These are phyloP conservation scores for Bursaphelenchus okinawaensis DNA, from an alignment of 2,888 invertebrate species.

Conservation along the genomic window DNA sequence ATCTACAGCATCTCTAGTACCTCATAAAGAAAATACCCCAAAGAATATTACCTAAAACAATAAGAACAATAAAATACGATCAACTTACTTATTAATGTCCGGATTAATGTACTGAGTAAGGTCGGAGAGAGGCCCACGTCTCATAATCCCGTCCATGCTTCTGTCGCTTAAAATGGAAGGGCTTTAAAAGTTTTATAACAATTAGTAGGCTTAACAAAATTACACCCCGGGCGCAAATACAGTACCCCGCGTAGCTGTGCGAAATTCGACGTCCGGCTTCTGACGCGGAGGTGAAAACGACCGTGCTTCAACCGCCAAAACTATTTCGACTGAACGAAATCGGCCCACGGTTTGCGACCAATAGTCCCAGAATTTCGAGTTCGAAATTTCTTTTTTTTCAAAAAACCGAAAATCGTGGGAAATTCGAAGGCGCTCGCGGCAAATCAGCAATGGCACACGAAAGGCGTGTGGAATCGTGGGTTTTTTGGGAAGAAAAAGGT, in stretches of 20 bases:
- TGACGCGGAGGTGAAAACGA: neutral
- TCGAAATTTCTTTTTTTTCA: neutral
- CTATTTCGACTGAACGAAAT: neutral
- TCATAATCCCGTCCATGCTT: neutral
- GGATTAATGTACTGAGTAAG: constrained; percentile 35
- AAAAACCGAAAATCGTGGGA: no score
- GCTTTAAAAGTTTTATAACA: no score
- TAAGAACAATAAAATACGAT: neutral
- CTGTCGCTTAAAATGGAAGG: no score
- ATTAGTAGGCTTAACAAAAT: no score
- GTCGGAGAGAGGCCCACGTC: constrained; percentile 17
- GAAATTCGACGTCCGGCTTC: no score
- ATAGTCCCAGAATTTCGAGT: neutral
- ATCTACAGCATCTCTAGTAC: no score
- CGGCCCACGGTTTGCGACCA: neutral
- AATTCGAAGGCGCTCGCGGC: neutral
- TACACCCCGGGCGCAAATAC: no score
- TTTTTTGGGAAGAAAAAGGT: neutral
- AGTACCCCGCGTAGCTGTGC: no score
- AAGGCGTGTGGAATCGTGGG: no score
- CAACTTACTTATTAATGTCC: constrained; percentile 25
- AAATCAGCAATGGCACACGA: neutral
- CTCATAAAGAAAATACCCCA: no score
- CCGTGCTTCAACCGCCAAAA: neutral
- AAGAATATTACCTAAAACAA: neutral